A percentile compares a stretch with the other conserved stretches of the same genome.
These are phyloP conservation scores for Phalanger gymnotis DNA, from an alignment of 2,797 vertebrate species.

Conservation along the genomic window DNA sequence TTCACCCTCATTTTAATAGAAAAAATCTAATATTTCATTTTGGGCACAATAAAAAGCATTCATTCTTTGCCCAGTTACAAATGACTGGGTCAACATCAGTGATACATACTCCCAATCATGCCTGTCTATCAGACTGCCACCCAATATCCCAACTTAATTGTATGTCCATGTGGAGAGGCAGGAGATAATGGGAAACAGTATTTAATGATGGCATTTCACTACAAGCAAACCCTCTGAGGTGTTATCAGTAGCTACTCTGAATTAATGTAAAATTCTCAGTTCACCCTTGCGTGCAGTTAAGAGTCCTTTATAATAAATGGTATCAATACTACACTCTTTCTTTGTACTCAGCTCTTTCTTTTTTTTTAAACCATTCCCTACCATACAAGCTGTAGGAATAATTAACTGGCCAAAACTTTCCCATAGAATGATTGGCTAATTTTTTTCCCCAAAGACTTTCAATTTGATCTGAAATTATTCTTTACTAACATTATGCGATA, in stretches of 20 bases:
- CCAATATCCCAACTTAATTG: constrained; percentile 20
- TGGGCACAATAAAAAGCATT: constrained; percentile 20
- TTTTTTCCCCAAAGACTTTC: neutral
- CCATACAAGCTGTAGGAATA: neutral
- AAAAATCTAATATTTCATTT: constrained; percentile 18
- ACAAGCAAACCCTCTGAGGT: constrained; percentile 14
- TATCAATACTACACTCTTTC: neutral
- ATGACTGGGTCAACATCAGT: constrained; percentile 9
- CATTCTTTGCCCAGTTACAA: constrained; percentile 22
- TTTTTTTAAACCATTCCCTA: neutral
- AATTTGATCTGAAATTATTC: constrained; percentile 18
- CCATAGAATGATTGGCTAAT: neutral
- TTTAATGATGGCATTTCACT: constrained; percentile 27
- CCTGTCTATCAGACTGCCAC: neutral
- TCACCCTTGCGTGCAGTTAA: neutral
- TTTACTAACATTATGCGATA: constrained; percentile 25
- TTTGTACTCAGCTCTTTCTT: neutral
- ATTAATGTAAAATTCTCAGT: constrained; percentile 16
- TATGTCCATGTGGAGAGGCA: neutral
- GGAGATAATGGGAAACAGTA: constrained; percentile 6
- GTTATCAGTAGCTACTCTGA: constrained; percentile 33
- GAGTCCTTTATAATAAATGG: constrained; percentile 44
- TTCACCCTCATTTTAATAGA: neutral
- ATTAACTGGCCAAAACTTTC: neutral
- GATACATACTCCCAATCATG: constrained; percentile 14